Evolutionary conservation across 2,113 vertebrate genomes (phyloP).

Genomic region (Charina bottae): DNA sequence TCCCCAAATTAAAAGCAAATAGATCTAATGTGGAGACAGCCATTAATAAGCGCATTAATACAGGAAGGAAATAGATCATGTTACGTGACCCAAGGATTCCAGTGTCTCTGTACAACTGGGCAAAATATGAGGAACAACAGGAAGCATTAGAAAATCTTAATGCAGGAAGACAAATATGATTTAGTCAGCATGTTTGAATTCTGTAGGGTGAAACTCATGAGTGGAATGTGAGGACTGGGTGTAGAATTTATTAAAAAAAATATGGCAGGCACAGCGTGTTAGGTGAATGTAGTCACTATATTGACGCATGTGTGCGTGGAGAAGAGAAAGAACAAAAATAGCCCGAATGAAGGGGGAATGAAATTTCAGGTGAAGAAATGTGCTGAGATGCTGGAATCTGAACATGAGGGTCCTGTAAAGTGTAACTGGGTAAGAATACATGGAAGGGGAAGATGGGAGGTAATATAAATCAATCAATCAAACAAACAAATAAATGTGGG

Average conservation of each 20-base stretch:
- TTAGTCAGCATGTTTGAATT: too few relatives aligned
- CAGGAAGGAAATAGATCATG: not conserved
- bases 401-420: not conserved
- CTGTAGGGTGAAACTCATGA: not conserved
- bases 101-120: not conserved
- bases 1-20: not conserved
- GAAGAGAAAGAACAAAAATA: not conserved
- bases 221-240: not conserved
- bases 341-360: not conserved
- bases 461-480: too few relatives aligned
- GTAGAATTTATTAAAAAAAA: not conserved
- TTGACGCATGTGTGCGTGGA: not conserved
- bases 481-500: too few relatives aligned
- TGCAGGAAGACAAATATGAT: not conserved
- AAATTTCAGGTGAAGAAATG: not conserved
- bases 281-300: not conserved
- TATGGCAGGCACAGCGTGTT: not conserved
- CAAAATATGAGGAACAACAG: not conserved
- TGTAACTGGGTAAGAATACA: too few relatives aligned
- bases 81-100: not conserved
- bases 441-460: too few relatives aligned
- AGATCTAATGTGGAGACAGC: not conserved
- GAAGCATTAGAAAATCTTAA: not conserved
- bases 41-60: not conserved
- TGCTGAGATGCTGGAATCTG: not conserved